Evolutionary conservation across 2,797 vertebrate species (phyloP), one percentile per base, ranked within the genome.

Genomic region (Poecilia picta): DNA sequence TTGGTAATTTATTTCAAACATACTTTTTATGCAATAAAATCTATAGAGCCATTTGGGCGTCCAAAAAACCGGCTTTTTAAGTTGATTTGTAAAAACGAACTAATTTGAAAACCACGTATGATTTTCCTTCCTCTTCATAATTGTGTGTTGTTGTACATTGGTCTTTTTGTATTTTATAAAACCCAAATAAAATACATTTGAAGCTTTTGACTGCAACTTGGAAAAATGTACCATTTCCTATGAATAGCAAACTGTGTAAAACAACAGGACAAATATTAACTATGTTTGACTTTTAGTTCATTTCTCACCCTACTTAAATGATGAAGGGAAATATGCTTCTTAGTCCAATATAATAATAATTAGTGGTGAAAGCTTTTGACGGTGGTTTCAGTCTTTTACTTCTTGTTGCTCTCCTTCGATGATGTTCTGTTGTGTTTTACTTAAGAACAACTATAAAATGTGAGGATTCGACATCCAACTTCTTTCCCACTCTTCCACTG

Each of bases 371-470:
- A 36, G 41, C n/a, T 23, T 43, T n/a, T 33, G 8, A 70, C 23
- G 4, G 13, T 33, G 18, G 12, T 57, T 51, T 76, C 23, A 55
- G 39, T 12, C 66, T 55, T 62, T 70, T 33, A 74, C n/a, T 39
- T 53, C 0, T n/a, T 79, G 18, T 45, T 46, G 2, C 13, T 76
- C 33, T 25, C 39, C 13, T 70, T 68, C 51, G 18, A 8, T 39
- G 5, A 12, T 73, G 25, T 20, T 20, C 16, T 28, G 12, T 31
- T 0, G 2, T 20, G 0, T 33, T 11, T 59, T 49, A 43, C 20
- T 73, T 8, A 2, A 28, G 47, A 46, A 51, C 45, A 70, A 73
- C 31, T 41, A 53, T 74, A 31, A 51, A 77, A 81, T 66, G 16
- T 12, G 45, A 23, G 0, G 31, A 31, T 68, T 46, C 39, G 39